Conservation (phyloP, 2,797 vertebrate genomes). For the Scarus forsteni region DNA sequence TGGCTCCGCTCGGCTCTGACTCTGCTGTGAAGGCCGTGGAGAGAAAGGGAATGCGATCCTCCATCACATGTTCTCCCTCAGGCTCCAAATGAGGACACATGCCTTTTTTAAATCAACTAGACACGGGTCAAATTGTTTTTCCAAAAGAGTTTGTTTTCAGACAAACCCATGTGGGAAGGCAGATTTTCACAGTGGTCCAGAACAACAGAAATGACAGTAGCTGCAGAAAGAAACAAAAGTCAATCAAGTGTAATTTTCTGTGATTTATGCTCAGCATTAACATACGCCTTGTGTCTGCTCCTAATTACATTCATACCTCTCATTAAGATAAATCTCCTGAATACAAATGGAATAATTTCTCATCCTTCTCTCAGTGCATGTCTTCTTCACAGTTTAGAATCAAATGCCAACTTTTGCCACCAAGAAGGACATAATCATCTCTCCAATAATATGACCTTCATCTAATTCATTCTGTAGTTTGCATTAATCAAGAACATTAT, state of each 20-base stretch:
- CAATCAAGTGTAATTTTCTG: constrained; percentile 41
- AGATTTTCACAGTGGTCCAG: constrained; percentile 7
- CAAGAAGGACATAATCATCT: constrained; percentile 13
- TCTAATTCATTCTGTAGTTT: no score
- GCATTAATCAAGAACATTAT: no score
- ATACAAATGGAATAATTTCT: constrained; percentile 44
- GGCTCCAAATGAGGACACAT: constrained; percentile 15
- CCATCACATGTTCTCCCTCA: constrained; percentile 34
- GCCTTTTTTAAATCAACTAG: constrained; percentile 24
- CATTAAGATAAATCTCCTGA: constrained; percentile 35
- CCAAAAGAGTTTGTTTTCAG: constrained; percentile 32
- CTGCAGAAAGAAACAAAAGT: constrained; percentile 42
- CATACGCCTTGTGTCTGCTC: constrained; percentile 30
- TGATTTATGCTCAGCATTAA: constrained; percentile 39
- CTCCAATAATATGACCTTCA: background rate
- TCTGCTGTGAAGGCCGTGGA: constrained; percentile 16
- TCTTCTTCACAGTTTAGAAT: constrained; percentile 1
- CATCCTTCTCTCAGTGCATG: background rate
- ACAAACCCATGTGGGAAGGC: constrained; percentile 2
- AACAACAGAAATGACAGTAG: constrained; percentile 22
- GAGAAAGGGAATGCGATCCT: constrained; percentile 22
- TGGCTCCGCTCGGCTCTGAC: constrained; percentile 11
- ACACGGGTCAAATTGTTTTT: constrained; percentile 28
- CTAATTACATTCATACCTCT: constrained; percentile 55
- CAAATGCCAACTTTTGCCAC: no score